Evolutionary conservation across 1,140 invertebrate species (phyloP), one percentile per base, ranked within the genome.

Genomic region (Cecropterus lyciades): DNA sequence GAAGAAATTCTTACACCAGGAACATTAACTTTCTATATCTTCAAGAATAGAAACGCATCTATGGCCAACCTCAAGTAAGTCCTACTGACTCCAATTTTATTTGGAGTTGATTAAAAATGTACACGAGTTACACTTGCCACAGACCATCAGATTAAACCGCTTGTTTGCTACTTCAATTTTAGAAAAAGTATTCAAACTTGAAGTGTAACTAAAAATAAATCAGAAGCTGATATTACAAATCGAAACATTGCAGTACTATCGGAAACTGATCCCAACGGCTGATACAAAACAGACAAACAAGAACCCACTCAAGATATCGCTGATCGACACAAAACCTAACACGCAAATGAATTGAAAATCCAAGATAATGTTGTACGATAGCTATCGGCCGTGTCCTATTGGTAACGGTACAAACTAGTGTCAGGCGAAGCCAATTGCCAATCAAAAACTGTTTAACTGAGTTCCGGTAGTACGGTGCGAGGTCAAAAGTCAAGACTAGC

Each of bases 311-410:
- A 42, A 51, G 33, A 51, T 63, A 63, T 63, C 60, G 48, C 14
- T 62, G 59, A 51, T 62, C 59, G 46, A 51, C 59, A 63, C 60
- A 63, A n/a, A 63, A 63, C 60, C 37, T 43, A 52, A 52, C 60
- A 52, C 60, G 60, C 60, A 63, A 63, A 63, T 63, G 60, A 52
- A 63, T 63, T 63, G 60, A 63, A 63, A 63, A 64, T 53, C 37
- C 11, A 53, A 64, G 60, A 64, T 64, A 64, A 64, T 64, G 60
- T 64, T 64, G 60, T 64, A 27, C 46, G 60, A 64, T 64, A 64
- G 46, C 48, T 16, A 64, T 64, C 60, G 46, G 16, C 60, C 48
- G 10, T 63, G 60, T 64, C 60, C 60, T 53, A 52, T 60, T 60
- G 17, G 48, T 64, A 64, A 64, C 60, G 60, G 60, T 53, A 64